Conservation (phyloP, 2,888 invertebrate species). For the Trisateles emortualis region DNA sequence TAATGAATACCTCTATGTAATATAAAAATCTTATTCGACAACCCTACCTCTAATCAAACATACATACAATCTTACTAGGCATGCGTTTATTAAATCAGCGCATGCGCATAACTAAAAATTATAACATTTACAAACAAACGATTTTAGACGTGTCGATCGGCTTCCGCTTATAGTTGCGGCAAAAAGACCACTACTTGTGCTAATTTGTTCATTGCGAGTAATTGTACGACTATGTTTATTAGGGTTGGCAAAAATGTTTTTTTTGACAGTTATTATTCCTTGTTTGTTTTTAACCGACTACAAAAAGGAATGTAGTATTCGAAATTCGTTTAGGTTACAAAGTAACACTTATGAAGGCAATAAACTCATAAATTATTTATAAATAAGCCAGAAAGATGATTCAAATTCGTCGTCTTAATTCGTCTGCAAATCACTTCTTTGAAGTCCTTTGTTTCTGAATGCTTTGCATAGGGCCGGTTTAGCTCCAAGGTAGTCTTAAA, state of each 20-base stretch:
- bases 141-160: conserved; percentile 37
- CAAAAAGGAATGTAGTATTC: too few species aligned
- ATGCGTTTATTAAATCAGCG: conserved; percentile 33
- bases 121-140: conserved; percentile 45
- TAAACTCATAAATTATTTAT: too few species aligned
- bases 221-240: conserved; percentile 75
- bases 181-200: conserved; percentile 71
- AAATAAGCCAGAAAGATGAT: too few species aligned
- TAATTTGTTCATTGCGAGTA: conserved; percentile 78
- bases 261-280: not conserved
- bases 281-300: too few species aligned
- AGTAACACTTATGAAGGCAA: too few species aligned
- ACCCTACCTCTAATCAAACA: conserved; percentile 13
- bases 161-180: conserved; percentile 46
- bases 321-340: too few species aligned
- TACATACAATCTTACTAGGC: conserved; percentile 13
- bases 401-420: too few species aligned
- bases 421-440: too few species aligned
- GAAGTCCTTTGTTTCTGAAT: too few species aligned
- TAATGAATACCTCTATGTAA: too few species aligned
- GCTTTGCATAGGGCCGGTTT: too few species aligned
- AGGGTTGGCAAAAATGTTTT: conserved; percentile 60
- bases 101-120: conserved; percentile 45
- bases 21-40: not conserved
- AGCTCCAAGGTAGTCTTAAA: too few species aligned